Percentiles rank a stretch among this genome's conserved stretches.
Conservation (phyloP, 2,888 invertebrate genomes). For the Isoperla grammatica region DNA sequence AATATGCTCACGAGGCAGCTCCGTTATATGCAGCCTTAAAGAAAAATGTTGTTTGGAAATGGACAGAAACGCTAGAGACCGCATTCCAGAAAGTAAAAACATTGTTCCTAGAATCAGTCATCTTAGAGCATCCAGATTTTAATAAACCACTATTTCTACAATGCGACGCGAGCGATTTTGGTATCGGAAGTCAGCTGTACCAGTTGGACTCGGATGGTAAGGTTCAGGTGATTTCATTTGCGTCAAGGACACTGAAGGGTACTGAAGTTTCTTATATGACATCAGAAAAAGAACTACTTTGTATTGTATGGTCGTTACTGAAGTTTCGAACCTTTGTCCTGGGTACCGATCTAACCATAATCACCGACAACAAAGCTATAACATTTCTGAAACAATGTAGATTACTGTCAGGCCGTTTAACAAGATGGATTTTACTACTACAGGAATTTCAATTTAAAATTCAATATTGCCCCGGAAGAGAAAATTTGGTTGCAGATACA, state of each 20-base stretch:
- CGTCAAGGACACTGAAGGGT: not conserved
- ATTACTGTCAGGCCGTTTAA: constrained; percentile 1
- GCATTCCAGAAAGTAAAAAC: too few relatives aligned
- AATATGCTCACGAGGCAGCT: too few relatives aligned
- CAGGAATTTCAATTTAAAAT: constrained; percentile 4
- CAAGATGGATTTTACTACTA: constrained; percentile 3
- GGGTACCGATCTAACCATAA: not conserved
- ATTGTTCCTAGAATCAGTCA: too few relatives aligned
- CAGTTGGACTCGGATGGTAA: not conserved
- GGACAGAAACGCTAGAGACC: too few relatives aligned
- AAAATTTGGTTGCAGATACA: too few relatives aligned
- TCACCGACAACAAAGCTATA: constrained; percentile 8
- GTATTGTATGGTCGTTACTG: not conserved
- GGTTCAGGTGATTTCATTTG: constrained; percentile 1
- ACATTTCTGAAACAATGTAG: not conserved
- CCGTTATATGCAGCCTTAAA: too few relatives aligned
- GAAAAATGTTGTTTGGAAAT: too few relatives aligned
- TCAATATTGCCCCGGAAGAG: too few relatives aligned
- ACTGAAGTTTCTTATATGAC: constrained; percentile 7
- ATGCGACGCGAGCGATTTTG: not conserved
- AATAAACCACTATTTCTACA: not conserved
- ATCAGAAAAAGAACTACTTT: not conserved
- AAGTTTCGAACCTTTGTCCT: not conserved
- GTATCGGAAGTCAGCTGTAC: not conserved
- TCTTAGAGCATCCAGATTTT: not conserved